phyloP scores from a whole-genome alignment of 1,140 invertebrate genomes.

The Papilio aristodemus region DNA sequence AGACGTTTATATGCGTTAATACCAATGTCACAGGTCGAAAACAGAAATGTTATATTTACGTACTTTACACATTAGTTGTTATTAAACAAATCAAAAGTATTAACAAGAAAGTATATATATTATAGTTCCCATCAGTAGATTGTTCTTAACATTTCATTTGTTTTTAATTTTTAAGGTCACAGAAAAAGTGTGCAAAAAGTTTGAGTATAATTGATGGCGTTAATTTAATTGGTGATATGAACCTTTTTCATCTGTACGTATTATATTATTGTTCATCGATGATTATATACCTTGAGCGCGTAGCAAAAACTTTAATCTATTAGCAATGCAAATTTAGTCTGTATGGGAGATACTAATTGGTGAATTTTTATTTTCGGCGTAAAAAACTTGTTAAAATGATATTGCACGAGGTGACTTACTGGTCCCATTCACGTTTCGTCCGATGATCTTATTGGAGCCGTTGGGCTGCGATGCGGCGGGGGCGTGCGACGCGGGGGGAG shows the following conservation, averaged over 20 bases:
- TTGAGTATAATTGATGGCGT: neutral
- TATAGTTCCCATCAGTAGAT: too few relatives aligned
- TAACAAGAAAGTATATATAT: too few relatives aligned
- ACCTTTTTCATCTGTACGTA: slow-evolving; percentile 10
- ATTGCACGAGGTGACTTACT: slow-evolving; percentile 66
- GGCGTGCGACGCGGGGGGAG: slow-evolving; percentile 55
- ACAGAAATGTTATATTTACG: too few relatives aligned
- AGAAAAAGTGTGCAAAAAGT: neutral
- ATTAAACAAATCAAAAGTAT: too few relatives aligned
- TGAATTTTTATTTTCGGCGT: slow-evolving; percentile 39
- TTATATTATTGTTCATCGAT: neutral
- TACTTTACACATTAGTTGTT: too few relatives aligned
- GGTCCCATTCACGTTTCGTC: slow-evolving; percentile 76
- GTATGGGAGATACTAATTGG: slow-evolving; percentile 19
- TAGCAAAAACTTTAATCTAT: slow-evolving; percentile 10
- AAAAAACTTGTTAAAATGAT: slow-evolving; percentile 46
- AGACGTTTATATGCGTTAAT: too few relatives aligned
- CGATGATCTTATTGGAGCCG: slow-evolving; percentile 77
- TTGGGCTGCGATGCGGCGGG: slow-evolving; percentile 58
- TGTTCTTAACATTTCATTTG: too few relatives aligned
- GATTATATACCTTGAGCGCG: neutral
- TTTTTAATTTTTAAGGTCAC: neutral
- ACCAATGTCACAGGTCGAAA: too few relatives aligned
- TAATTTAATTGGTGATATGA: neutral
- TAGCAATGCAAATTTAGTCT: slow-evolving; percentile 23